Evolutionary conservation across 2,797 vertebrate species (phyloP).

Genomic region (Pelodytes ibericus): DNA sequence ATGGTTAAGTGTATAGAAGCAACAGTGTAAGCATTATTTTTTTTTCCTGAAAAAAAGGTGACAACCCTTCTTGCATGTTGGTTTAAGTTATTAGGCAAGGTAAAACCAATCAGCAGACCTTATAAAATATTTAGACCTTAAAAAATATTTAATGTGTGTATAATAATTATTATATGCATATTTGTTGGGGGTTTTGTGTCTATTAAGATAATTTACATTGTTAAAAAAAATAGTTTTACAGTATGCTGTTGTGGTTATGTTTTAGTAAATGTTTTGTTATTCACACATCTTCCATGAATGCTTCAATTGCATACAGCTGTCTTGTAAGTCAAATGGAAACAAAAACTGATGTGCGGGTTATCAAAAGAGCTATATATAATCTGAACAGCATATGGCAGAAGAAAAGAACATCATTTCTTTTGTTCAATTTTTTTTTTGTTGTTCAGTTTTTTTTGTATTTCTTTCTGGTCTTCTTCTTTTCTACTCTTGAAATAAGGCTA

Average conservation of each 20-base stretch:
- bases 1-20: no score
- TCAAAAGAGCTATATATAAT: conserved; percentile 67
- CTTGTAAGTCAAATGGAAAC: conserved; percentile 65
- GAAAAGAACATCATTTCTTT: conserved; percentile 76
- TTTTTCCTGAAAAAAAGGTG: no score
- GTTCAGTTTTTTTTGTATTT: conserved; percentile 64
- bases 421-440: conserved; percentile 69
- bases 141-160: no score
- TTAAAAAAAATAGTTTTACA: conserved; percentile 18
- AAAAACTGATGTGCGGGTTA: conserved; percentile 69
- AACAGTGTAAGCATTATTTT: no score
- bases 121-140: no score
- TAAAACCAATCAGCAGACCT: no score
- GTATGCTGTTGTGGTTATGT: conserved; percentile 30
- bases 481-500: conserved; percentile 79
- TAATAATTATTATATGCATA: no score
- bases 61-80: no score
- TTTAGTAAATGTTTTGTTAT: conserved; percentile 47
- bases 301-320: conserved; percentile 56
- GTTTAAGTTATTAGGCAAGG: no score
- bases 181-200: no score
- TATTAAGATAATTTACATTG: not conserved
- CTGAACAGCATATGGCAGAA: conserved; percentile 70
- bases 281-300: conserved; percentile 37
- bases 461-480: conserved; percentile 76